Evolutionary conservation across 2,797 vertebrate genomes (phyloP), one percentile per base, ranked within the genome.

Genomic region (Poecilia gillii): DNA sequence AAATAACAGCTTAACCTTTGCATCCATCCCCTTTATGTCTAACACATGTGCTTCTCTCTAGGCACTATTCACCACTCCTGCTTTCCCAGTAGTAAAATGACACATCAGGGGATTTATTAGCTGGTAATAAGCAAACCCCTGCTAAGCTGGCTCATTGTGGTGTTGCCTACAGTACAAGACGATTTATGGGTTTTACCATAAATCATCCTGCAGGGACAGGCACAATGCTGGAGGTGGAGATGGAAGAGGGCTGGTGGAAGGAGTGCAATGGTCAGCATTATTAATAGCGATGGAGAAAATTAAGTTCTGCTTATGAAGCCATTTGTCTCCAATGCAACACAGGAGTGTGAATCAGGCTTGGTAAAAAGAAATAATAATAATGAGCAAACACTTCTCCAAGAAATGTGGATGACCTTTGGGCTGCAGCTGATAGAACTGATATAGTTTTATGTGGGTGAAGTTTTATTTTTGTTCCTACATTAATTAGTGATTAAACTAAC

Each of bases 91-190:
- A 87, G 77, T 80, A 75, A 84, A 88, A 78, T 73, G 80, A 83
- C 80, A 85, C 73, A 77, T 70, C 64, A 70, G 47, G 64, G 88
- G 79, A 93, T 92, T 92, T 91, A 93, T 91, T 87, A 84, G 90
- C 87, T 81, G 82, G 81, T 62, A 85, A 90, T 81, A 84, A 85
- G 81, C 84, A 88, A 90, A 89, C 62, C 71, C 51, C 77, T 74
- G 76, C 73, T 78, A 81, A 86, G 79, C 51, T 49, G 33, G 25
- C 77, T 80, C 78, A 81, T 76, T 84, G 85, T 84, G 73, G 84
- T 57, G 73, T 77, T 0, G 28, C 84, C 68, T 80, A 92, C 75
- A 83, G 53, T 72, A 79, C 84, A 74, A 76, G 82, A 66, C 70
- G 78, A 74, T 84, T 84, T 72, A 77, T 47, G 47, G 80, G 41